A percentile compares a stretch with the other conserved stretches of the same genome.
Evolutionary conservation across 2,888 invertebrate species (phyloP).

Genomic region (Salpingus planirostris): DNA sequence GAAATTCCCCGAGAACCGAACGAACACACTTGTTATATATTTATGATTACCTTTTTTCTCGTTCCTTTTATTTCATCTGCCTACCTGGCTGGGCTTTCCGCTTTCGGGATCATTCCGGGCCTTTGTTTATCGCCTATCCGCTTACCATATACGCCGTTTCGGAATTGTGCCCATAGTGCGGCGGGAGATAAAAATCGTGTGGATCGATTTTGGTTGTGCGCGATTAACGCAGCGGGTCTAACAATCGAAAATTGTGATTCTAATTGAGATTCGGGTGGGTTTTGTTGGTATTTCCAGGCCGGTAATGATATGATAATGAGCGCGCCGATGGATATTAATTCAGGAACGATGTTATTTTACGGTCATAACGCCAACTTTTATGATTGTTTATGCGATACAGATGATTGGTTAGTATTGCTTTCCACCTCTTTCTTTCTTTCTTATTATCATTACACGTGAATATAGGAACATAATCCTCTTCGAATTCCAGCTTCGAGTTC

Average conservation of each 20-base stretch:
- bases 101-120: constrained; percentile 6
- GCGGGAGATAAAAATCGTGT: too few relatives aligned
- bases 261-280: too few relatives aligned
- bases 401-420: constrained; percentile 42
- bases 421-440: constrained; percentile 7
- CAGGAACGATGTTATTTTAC: constrained; percentile 41
- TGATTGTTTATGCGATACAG: constrained; percentile 43
- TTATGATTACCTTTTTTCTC: constrained; percentile 28
- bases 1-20: constrained; percentile 28
- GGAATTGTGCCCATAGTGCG: neutral
- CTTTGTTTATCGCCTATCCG: constrained; percentile 25
- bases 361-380: constrained; percentile 41
- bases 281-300: too few relatives aligned
- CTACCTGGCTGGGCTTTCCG: constrained; percentile 21
- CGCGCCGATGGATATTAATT: constrained; percentile 37
- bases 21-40: constrained; percentile 35
- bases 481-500: constrained; percentile 16
- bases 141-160: constrained; percentile 9
- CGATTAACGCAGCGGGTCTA: too few relatives aligned
- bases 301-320: constrained; percentile 38
- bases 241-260: too few relatives aligned
- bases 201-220: too few relatives aligned
- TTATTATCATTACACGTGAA: too few relatives aligned
- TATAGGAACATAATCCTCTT: constrained; percentile 25
- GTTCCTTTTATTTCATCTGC: constrained; percentile 22